Evolutionary conservation across 2,113 vertebrate genomes (phyloP).

Genomic region (Martes martes): DNA sequence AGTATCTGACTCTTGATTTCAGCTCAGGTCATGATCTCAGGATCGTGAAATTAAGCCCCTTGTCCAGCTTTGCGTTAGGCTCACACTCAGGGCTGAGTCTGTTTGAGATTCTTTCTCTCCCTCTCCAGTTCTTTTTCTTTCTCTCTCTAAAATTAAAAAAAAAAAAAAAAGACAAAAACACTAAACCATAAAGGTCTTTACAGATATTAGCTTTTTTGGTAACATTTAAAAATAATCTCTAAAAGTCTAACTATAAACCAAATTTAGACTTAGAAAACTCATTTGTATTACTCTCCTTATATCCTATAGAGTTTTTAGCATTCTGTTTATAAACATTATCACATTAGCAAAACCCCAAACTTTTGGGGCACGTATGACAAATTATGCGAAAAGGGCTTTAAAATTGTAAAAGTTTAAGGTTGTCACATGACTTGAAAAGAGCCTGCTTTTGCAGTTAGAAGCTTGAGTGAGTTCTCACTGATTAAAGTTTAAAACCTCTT

Average conservation of each 20-base stretch:
- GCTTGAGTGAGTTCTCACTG: slow-evolving; percentile 48
- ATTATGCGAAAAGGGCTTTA: slow-evolving; percentile 23
- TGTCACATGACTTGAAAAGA: slow-evolving; percentile 42
- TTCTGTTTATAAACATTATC: slow-evolving; percentile 21
- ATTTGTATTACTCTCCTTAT: background rate
- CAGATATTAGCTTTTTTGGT: background rate
- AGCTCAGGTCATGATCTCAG: background rate
- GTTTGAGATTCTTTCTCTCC: background rate
- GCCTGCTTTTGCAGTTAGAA: slow-evolving; percentile 14
- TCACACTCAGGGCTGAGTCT: background rate
- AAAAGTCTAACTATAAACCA: background rate
- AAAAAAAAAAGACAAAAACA: background rate
- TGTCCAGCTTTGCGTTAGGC: background rate
- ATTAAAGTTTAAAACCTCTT: slow-evolving; percentile 64
- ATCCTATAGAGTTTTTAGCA: background rate
- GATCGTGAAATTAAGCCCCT: background rate
- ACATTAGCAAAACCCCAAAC: slow-evolving; percentile 41
- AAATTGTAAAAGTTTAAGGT: slow-evolving; percentile 30
- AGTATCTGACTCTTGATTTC: background rate
- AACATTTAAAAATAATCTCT: slow-evolving; percentile 33
- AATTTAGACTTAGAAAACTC: slow-evolving; percentile 26
- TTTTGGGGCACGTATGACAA: background rate
- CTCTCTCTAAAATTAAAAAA: background rate
- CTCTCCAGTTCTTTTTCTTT: background rate
- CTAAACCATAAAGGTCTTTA: background rate